A percentile compares a stretch with the other conserved stretches of the same genome.
Evolutionary conservation across 64 coral and sea anemone genomes (phyloP).

Genomic region (Porites lutea): DNA sequence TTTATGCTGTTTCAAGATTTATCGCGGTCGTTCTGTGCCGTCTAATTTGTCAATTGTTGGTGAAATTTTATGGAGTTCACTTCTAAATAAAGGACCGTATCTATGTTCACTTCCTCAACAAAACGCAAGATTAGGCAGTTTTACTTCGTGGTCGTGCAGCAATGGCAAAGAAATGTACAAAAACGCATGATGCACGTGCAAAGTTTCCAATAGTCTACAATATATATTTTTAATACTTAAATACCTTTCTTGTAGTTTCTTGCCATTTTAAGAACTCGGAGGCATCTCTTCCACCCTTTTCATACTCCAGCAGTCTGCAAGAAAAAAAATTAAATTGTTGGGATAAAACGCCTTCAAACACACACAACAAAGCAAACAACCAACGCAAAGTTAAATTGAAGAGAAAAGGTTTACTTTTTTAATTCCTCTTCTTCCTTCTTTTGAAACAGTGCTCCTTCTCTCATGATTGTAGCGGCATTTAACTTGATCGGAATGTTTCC

Average conservation of each 20-base stretch:
- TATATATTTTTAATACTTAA: not conserved
- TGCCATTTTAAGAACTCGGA: constrained; percentile 97
- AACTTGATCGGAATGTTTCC: constrained; percentile 92
- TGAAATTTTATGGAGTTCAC: too few relatives aligned
- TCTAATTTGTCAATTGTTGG: too few relatives aligned
- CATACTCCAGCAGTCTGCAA: constrained; percentile 80
- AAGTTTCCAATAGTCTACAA: too few relatives aligned
- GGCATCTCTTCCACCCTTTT: constrained; percentile 92
- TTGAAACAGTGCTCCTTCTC: constrained; percentile 95
- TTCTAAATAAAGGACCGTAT: too few relatives aligned
- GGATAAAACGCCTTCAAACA: not conserved
- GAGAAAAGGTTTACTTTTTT: constrained; percentile 52
- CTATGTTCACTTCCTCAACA: too few relatives aligned
- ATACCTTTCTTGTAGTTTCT: constrained; percentile 84
- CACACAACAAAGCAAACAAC: not conserved
- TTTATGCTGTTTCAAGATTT: too few relatives aligned
- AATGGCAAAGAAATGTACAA: too few relatives aligned
- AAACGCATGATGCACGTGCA: too few relatives aligned
- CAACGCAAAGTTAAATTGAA: too few relatives aligned
- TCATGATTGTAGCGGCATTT: constrained; percentile 97
- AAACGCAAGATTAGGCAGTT: too few relatives aligned
- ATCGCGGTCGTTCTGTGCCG: too few relatives aligned
- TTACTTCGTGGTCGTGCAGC: too few relatives aligned
- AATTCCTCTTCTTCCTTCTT: constrained; percentile 98
- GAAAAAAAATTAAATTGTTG: not conserved